Base-by-base conservation (phyloP, 2,797 vertebrate species). In the Podargus strigoides region DNA sequence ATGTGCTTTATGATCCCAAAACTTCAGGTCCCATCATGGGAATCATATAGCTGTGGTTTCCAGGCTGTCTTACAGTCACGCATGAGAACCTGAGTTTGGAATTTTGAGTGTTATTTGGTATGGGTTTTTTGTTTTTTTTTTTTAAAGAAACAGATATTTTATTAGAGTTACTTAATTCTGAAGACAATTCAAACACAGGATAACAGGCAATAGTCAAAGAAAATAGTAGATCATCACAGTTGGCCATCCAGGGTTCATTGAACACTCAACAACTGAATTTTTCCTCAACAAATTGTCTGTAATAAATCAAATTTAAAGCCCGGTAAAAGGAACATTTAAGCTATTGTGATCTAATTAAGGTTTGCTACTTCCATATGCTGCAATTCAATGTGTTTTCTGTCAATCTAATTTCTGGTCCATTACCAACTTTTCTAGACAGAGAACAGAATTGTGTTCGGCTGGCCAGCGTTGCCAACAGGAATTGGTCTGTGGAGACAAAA, bases 261-360 rank as follows among this genome's bases (percentile, higher is more conserved):
- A 94, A 56, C 2, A 12, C 28, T 79, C 15, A 58, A 37, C 72
- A 88, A 63, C 26, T 74, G 44, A 87, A 42, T 74, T 82, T 93
- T 90, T 90, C 56, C 24, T 82, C 39, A 76, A 60, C 24, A 82
- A 94, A 87, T 56, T 85, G 24, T 37, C 36, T 69, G 41, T 23
- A 83, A 77, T 93, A 79, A 60, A 79, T 90, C 37, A 87, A 87
- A 77, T 74, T 59, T 90, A 50, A 32, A 83, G 60, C 84, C 52
- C 89, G 4, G 30, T 74, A 50, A 73, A 86, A 85, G 69, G 28
- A 78, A 42, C 37, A 27, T 85, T 87, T 68, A 80, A 80, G 32
- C 44, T 89, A 27, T 83, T 93, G 47, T 76, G 49, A 80, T 92
- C 64, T 85, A 85, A 94, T 96, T 87, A 87, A 90, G 17, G 46